Evolutionary conservation across 1,140 invertebrate genomes (phyloP).

Genomic region (Sinella curviseta): DNA sequence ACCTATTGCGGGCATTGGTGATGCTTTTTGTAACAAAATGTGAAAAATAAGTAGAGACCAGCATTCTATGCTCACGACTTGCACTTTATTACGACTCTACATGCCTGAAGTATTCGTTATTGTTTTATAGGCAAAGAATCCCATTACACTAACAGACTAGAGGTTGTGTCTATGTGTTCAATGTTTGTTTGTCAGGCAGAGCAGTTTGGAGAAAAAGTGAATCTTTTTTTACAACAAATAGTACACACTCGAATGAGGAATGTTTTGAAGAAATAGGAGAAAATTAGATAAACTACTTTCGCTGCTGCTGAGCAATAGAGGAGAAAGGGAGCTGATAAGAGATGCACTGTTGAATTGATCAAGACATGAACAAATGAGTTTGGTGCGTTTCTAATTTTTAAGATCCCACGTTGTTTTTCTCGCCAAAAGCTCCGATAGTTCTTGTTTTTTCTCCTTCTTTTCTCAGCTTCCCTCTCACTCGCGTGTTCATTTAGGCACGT

Average conservation of each 20-base stretch:
- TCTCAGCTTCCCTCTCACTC: too few relatives aligned
- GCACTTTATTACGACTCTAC: too few relatives aligned
- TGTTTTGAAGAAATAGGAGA: constrained; percentile 27
- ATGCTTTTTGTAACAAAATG: too few relatives aligned
- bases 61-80: too few relatives aligned
- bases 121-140: too few relatives aligned
- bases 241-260: constrained; percentile 23
- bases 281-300: constrained; percentile 24
- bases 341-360: constrained; percentile 38
- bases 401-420: constrained; percentile 34
- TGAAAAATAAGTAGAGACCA: too few relatives aligned
- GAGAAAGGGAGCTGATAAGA: constrained; percentile 30
- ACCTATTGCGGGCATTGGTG: too few relatives aligned
- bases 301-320: not conserved
- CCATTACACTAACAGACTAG: too few relatives aligned
- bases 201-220: not conserved
- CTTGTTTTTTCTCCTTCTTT: constrained; percentile 1
- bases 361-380: constrained; percentile 42
- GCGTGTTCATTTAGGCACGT: constrained; percentile 1
- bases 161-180: not conserved
- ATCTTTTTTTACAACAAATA: not conserved
- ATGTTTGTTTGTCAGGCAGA: not conserved
- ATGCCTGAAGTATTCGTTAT: too few relatives aligned
- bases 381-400: constrained; percentile 40
- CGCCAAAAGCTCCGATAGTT: constrained; percentile 21